phyloP scores from a whole-genome alignment of 2,113 vertebrate species.

The Beaufortia kweichowensis region DNA sequence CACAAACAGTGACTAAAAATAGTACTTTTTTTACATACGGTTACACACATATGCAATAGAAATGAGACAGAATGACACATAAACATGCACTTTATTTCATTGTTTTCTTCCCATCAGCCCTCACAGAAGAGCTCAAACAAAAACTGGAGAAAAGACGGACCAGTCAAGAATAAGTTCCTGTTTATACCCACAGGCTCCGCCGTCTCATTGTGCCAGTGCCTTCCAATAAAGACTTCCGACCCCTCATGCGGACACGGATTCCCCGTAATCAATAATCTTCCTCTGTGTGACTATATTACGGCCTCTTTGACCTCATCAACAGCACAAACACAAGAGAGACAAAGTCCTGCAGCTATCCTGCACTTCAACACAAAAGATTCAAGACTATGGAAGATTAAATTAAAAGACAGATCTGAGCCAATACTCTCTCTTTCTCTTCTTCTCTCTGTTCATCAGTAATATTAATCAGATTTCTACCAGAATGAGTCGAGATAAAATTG shows the following conservation, averaged over 20 bases:
- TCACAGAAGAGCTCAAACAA: conserved; percentile 76
- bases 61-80: too few relatives aligned
- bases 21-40: not conserved
- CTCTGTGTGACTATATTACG: conserved; percentile 15
- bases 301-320: conserved; percentile 1
- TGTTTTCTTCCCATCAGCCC: conserved; percentile 54
- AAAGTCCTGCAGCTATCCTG: conserved; percentile 3
- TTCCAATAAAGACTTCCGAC: conserved; percentile 53
- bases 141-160: conserved; percentile 76
- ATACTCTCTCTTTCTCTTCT: not conserved
- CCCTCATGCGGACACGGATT: conserved; percentile 3
- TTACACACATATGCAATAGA: not conserved
- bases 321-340: not conserved
- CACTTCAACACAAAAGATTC: not conserved
- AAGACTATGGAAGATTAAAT: not conserved
- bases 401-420: conserved; percentile 21
- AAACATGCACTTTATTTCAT: not conserved
- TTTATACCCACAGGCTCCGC: conserved; percentile 46
- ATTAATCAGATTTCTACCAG: not conserved
- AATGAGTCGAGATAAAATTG: not conserved
- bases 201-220: conserved; percentile 68
- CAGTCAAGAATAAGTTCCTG: conserved; percentile 68
- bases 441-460: conserved; percentile 2
- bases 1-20: not conserved
- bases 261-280: not conserved